Conservation (phyloP, 2,888 invertebrate genomes). For the Euspilapteryx auroguttella region DNA sequence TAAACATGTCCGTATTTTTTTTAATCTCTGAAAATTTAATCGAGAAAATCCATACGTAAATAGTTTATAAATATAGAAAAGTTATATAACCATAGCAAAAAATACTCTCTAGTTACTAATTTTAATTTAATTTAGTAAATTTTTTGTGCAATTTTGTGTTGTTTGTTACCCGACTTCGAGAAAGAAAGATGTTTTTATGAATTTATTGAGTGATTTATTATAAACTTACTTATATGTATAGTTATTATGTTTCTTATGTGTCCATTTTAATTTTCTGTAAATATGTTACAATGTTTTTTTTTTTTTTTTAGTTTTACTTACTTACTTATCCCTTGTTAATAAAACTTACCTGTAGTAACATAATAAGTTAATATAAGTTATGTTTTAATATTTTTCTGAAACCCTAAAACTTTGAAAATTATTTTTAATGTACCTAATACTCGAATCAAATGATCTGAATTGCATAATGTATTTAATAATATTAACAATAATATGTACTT, state of each 20-base stretch:
- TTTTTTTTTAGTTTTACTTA: background rate
- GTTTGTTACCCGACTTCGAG: too few species aligned
- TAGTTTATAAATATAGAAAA: slow-evolving; percentile 43
- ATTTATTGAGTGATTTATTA: slow-evolving; percentile 24
- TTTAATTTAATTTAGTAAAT: slow-evolving; percentile 30
- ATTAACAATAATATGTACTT: too few species aligned
- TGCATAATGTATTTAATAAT: slow-evolving; percentile 16
- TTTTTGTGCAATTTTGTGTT: slow-evolving; percentile 42
- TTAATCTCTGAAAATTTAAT: too few species aligned
- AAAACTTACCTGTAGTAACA: slow-evolving; percentile 5
- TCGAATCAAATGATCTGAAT: slow-evolving; percentile 11
- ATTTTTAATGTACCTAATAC: background rate
- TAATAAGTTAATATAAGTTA: slow-evolving; percentile 4
- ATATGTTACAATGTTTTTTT: slow-evolving; percentile 33
- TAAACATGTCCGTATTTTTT: slow-evolving; percentile 43
- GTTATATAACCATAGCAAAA: slow-evolving; percentile 39
- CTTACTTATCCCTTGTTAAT: slow-evolving; percentile 25
- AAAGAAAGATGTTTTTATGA: slow-evolving; percentile 41
- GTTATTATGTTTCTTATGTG: slow-evolving; percentile 1
- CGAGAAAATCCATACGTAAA: slow-evolving; percentile 56
- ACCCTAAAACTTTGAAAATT: slow-evolving; percentile 1
- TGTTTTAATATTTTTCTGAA: slow-evolving; percentile 4
- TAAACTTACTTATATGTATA: too few species aligned
- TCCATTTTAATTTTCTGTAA: slow-evolving; percentile 34
- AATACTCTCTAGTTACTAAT: slow-evolving; percentile 40